Evolutionary conservation across 2,113 vertebrate species (phyloP), one percentile per base, ranked within the genome.

Genomic region (Circaetus gallicus): DNA sequence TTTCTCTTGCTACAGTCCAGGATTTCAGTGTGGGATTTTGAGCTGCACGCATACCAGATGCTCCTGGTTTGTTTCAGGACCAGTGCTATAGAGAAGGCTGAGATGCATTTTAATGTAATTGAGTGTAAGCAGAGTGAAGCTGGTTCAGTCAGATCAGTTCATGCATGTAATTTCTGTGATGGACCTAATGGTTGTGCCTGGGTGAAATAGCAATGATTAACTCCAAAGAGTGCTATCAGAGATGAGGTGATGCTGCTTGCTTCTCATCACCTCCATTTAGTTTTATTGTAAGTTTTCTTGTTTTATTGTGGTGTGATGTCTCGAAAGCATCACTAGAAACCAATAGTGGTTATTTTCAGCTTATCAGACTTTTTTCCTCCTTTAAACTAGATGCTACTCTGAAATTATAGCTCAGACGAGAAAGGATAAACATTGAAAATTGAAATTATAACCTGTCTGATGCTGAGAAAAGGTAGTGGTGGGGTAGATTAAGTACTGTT

Each of bases 21-120:
- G 25, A 45, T 80, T 86, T 84, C 47, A 8, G 61, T 10, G 45
- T 36, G 32, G 43, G 34, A 18, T 89, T 84, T 92, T 72, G 69
- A 69, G 40, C 61, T 86, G 63, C 6, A 5, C 34, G 56, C 31
- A 2, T 56, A 16, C 59, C 40, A 49, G 31, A 32, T 76, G 78
- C 91, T 87, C 10, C 58, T 50, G 89, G 25, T 49, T 85, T 72
- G 56, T 80, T 76, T 38, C 21, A 29, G 71, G 69, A 38, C 36
- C 22, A 19, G 58, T n/a, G 70, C 59, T 87, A 21, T 16, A 28
- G 81, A 24, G 89, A 28, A 82, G 55, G 62, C 91, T 82, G 84
- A 78, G 91, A 72, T 96, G 72, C 77, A 8, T 90, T 90, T 95
- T 70, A 55, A 62, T 59, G 86, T 93, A 85, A 80, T 93, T 79